Evolutionary conservation across 2,888 invertebrate genomes (phyloP).

Genomic region (Clanis bilineata): DNA sequence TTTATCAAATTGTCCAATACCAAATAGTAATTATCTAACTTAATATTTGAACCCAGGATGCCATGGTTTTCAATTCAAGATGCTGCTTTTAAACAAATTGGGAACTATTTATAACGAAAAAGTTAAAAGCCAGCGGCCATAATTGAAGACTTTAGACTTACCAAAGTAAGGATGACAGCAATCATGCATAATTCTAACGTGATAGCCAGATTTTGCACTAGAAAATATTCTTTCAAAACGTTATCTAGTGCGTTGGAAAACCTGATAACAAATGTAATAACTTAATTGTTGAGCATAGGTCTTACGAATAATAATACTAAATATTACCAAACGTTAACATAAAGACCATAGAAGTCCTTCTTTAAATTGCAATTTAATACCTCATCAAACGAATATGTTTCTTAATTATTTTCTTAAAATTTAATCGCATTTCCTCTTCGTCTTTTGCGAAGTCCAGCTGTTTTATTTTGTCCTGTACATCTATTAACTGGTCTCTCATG

Average conservation of each 20-base stretch:
- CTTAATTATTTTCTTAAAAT: constrained; percentile 50
- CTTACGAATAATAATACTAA: too few relatives aligned
- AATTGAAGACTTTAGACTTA: constrained; percentile 37
- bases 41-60: too few relatives aligned
- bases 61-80: too few relatives aligned
- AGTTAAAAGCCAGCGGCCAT: not conserved
- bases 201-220: constrained; percentile 64
- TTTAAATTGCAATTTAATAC: constrained; percentile 35
- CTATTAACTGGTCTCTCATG: constrained; percentile 61
- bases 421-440: constrained; percentile 36
- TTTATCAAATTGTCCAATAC: too few relatives aligned
- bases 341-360: not conserved
- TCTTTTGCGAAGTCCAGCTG: constrained; percentile 40
- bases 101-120: too few relatives aligned
- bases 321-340: too few relatives aligned
- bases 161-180: constrained; percentile 61
- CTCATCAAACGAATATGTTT: constrained; percentile 65
- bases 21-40: too few relatives aligned
- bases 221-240: constrained; percentile 63
- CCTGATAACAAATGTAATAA: constrained; percentile 38
- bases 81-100: too few relatives aligned
- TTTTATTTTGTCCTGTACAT: constrained; percentile 49
- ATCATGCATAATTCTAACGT: constrained; percentile 65
- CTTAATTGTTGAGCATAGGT: not conserved
- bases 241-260: constrained; percentile 50